A percentile compares a stretch with the other conserved stretches of the same genome.
Evolutionary conservation across 2,888 invertebrate genomes (phyloP).

Genomic region (Agapetus fuscipes): DNA sequence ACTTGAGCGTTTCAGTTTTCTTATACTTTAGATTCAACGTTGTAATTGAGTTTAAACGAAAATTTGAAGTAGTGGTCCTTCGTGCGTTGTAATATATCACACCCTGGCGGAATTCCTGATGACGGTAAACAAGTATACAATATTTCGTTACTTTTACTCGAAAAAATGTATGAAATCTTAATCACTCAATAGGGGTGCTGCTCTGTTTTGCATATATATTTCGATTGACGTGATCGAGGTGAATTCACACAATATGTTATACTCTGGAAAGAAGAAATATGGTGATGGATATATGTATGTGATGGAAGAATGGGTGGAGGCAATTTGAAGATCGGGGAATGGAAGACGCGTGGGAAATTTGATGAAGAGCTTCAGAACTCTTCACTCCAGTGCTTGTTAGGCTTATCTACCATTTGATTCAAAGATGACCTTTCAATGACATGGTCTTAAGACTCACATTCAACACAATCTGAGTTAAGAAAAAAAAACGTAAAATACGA

Average conservation of each 20-base stretch:
- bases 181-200: too few species aligned
- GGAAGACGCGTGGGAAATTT: constrained; percentile 15
- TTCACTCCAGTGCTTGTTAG: constrained; percentile 8
- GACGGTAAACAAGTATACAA: constrained; percentile 11
- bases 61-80: neutral
- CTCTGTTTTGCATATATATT: too few species aligned
- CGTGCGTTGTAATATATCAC: neutral
- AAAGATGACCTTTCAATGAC: too few species aligned
- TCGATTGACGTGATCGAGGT: too few species aligned
- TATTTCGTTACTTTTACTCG: too few species aligned
- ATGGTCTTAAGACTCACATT: too few species aligned
- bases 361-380: constrained; percentile 11
- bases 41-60: too few species aligned
- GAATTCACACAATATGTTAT: too few species aligned
- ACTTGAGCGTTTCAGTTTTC: neutral
- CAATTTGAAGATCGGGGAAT: constrained; percentile 2
- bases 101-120: constrained; percentile 2
- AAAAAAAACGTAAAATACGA: too few species aligned
- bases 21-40: neutral
- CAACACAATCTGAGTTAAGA: too few species aligned
- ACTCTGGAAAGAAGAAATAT: constrained; percentile 9
- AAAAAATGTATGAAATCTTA: too few species aligned
- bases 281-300: constrained; percentile 11
- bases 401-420: too few species aligned
- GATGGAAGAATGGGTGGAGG: constrained; percentile 8